These are phyloP conservation scores for Perognathus longimembris DNA, from an alignment of 2,113 vertebrate species.

Conservation along the genomic window DNA sequence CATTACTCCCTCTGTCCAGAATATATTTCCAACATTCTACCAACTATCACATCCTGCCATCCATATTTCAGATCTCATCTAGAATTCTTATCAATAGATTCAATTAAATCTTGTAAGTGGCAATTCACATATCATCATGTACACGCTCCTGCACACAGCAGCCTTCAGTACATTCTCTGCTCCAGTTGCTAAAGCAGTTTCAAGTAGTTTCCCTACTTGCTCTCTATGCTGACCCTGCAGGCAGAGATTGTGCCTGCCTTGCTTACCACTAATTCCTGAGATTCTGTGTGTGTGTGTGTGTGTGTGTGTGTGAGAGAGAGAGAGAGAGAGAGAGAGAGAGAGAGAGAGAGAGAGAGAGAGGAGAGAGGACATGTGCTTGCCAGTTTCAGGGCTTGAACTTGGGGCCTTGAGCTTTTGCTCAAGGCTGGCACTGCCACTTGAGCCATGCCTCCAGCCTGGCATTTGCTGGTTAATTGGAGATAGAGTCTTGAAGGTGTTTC, in stretches of 20 bases:
- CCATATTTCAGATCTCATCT: slow-evolving; percentile 42
- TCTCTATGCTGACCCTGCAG: background rate
- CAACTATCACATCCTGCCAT: background rate
- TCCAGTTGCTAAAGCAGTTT: too few relatives aligned
- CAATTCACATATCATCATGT: background rate
- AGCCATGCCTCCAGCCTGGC: too few relatives aligned
- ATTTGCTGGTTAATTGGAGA: too few relatives aligned
- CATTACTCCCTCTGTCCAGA: background rate
- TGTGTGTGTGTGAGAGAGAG: too few relatives aligned
- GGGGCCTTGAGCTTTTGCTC: too few relatives aligned
- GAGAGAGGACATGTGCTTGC: too few relatives aligned
- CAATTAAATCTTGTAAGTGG: background rate
- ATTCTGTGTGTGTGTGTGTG: background rate
- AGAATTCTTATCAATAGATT: slow-evolving; percentile 25
- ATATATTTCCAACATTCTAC: background rate
- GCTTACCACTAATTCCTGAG: background rate
- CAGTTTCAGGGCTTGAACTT: too few relatives aligned
- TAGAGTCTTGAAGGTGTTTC: too few relatives aligned
- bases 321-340: too few relatives aligned
- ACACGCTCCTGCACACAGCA: background rate
- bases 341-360: too few relatives aligned
- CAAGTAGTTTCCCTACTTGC: background rate
- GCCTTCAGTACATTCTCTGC: background rate
- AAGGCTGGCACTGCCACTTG: too few relatives aligned
- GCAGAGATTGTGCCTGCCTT: background rate